Evolutionary conservation across 2,888 invertebrate genomes (phyloP).

Genomic region (Trissoscelio sp.): DNA sequence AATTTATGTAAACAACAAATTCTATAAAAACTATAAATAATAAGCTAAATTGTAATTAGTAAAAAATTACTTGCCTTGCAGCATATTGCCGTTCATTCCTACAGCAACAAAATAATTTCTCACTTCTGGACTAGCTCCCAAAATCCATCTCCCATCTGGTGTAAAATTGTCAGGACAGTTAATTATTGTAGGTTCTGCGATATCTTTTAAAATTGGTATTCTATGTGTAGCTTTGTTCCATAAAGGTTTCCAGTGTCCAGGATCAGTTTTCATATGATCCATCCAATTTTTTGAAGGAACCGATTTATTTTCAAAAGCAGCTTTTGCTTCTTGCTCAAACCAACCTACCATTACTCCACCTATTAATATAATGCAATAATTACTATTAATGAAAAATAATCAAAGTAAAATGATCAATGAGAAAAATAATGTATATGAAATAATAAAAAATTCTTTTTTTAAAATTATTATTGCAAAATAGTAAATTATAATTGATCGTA

Average conservation of each 20-base stretch:
- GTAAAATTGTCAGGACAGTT: conserved; percentile 90
- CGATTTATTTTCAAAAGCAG: conserved; percentile 84
- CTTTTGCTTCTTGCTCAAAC: conserved; percentile 87
- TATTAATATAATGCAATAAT: conserved; percentile 28
- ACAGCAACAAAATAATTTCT: conserved; percentile 90
- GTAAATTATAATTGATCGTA: no score
- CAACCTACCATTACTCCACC: conserved; percentile 87
- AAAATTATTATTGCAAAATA: no score
- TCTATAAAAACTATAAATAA: no score
- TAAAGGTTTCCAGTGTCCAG: conserved; percentile 86
- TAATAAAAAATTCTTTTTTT: no score
- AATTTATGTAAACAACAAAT: no score
- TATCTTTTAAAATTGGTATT: conserved; percentile 85
- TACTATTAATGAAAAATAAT: background rate
- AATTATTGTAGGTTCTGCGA: conserved; percentile 84
- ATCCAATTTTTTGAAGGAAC: conserved; percentile 84
- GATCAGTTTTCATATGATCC: conserved; percentile 85
- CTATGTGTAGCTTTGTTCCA: conserved; percentile 85
- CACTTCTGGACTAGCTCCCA: conserved; percentile 88
- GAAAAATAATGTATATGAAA: background rate
- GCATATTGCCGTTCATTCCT: conserved; percentile 89
- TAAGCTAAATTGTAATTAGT: no score
- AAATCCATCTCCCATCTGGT: conserved; percentile 88
- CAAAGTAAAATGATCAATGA: background rate
- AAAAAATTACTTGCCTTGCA: conserved; percentile 82